Evolutionary conservation across 2,888 invertebrate genomes (phyloP).

Genomic region (Lycocerus yunnanus): DNA sequence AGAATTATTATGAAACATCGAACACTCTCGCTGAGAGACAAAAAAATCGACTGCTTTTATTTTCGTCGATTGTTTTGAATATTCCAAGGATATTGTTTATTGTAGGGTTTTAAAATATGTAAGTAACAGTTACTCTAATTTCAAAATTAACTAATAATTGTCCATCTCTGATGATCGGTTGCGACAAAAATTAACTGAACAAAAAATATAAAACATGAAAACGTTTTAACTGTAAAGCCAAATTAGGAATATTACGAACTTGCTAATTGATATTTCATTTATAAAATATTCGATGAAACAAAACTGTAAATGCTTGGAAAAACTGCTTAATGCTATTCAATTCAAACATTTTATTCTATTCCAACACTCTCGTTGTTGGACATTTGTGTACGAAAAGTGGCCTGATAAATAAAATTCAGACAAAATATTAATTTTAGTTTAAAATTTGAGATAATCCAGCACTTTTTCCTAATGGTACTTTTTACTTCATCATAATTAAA

Average conservation of each 20-base stretch:
- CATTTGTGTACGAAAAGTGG: background rate
- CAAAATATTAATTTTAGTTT: background rate
- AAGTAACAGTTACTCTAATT: no score
- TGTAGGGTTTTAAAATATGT: no score
- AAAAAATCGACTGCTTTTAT: no score
- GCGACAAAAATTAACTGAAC: no score
- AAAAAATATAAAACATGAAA: background rate
- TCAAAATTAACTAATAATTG: no score
- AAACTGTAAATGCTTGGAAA: background rate
- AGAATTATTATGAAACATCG: no score
- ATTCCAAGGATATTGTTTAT: no score
- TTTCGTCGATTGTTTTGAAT: no score
- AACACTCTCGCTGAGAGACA: no score
- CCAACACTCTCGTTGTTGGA: background rate
- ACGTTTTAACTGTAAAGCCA: background rate
- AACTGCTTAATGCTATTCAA: background rate
- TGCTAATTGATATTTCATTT: background rate
- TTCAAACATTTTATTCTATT: background rate
- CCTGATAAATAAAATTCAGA: background rate
- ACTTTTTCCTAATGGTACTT: background rate
- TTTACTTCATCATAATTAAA: slow-evolving; percentile 6
- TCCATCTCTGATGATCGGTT: no score
- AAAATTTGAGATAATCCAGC: background rate
- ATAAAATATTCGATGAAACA: background rate
- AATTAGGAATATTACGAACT: background rate